Base-by-base conservation (phyloP, 2,888 invertebrate species). In the Chymomyza caudatula region DNA sequence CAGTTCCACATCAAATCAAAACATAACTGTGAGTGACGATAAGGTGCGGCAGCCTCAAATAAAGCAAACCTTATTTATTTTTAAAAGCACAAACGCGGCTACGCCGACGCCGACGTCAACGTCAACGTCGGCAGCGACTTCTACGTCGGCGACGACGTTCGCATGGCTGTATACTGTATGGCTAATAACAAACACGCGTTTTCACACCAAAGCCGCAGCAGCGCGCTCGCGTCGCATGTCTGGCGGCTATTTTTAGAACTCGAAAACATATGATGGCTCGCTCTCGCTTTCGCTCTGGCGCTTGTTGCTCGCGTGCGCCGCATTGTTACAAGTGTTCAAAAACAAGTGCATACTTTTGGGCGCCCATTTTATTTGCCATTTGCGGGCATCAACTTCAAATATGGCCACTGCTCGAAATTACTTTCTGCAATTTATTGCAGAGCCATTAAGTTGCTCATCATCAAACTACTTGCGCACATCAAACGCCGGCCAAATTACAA, bases 181-280 rank as follows among this genome's bases (percentile, higher is more conserved):
- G 44, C 20, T 25, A 60, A 58, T 59, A 64, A 64, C 67, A 77
- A 74, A 76, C 84, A 83, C 59, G 43, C 65, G 74, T 83, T 83
- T 78, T 80, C 84, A 68, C 78, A 71, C 78, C 70, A 23, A 17
- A 60, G 20, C 42, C 44, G 22, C 37, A 3, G 44, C 29, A 19
- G 54, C 15, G 20, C 52, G 58, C 53, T 59, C 42, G 49, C 65
- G 62, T 82, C 67, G 81, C 82, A 79, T 81, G 81, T 73, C 72
- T 71, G 66, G 29, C 4, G 54, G 76, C 71, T 82, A 82, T 81
- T 81, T 79, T 69, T 84, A 81, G 81, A 72, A 52, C 22, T 22
- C 22, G 52, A 8, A 52, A 52, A 17, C 22, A 52, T 17, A 52
- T 19, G 17, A 23, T 25, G 23, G 75, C 68, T 84, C 47, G 70